A percentile compares a stretch with the other conserved stretches of the same genome.
These are phyloP conservation scores for Spinus olivaceus DNA, from an alignment of 2,797 vertebrate genomes.

Conservation along the genomic window DNA sequence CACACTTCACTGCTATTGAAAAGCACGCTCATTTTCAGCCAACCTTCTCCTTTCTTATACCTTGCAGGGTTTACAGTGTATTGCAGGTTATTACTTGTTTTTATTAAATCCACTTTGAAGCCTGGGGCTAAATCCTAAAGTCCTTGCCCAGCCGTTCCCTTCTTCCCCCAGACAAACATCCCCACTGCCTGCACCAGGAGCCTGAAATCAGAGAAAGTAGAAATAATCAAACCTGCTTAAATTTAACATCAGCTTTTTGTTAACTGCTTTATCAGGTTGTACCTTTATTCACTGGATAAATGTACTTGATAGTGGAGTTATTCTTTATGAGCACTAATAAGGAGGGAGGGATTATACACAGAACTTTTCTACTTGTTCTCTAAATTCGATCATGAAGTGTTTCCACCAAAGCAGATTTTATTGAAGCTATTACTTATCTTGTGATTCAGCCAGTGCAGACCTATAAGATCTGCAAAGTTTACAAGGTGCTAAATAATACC, in stretches of 20 bases:
- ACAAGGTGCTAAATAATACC: conserved; percentile 38
- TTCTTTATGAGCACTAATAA: conserved; percentile 2
- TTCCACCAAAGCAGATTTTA: conserved; percentile 43
- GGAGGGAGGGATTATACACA: neutral
- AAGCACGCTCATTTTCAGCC: conserved; percentile 20
- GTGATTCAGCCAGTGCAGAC: neutral
- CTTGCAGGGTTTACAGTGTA: conserved; percentile 44
- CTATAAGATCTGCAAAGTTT: conserved; percentile 37
- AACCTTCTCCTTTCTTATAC: neutral
- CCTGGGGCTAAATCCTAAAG: conserved; percentile 44
- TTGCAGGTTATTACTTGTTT: conserved; percentile 66
- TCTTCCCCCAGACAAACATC: neutral
- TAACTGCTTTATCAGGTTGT: neutral
- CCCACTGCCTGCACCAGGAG: neutral
- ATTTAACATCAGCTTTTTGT: neutral
- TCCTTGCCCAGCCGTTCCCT: neutral
- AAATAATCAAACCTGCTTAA: neutral
- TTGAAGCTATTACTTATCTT: conserved; percentile 37
- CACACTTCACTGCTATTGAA: neutral
- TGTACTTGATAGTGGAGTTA: neutral
- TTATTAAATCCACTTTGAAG: conserved; percentile 73
- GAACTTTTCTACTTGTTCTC: conserved; percentile 36
- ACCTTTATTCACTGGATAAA: neutral
- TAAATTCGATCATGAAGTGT: conserved; percentile 38
- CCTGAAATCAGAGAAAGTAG: neutral